Evolutionary conservation across 2,113 vertebrate genomes (phyloP), one percentile per base, ranked within the genome.

Genomic region (Talpa occidentalis): DNA sequence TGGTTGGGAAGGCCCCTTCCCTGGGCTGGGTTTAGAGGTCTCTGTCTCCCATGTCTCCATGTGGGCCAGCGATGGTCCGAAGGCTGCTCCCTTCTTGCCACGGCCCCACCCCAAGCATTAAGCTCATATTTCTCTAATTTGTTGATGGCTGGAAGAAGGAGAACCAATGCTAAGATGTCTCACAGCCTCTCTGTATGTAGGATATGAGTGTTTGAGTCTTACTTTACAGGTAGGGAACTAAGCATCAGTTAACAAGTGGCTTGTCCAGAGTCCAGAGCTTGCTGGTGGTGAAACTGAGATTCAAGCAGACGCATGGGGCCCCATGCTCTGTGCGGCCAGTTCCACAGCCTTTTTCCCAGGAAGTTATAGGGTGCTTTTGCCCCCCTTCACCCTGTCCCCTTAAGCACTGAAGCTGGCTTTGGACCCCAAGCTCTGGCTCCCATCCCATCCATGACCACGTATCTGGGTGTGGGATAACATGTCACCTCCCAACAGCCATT

Each of bases 151-250:
- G 0, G 16, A 14, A 49, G 17, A 81, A 70, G 4, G 52, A 85
- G 19, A 69, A 54, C 1, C 22, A 15, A 60, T 4, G 7, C 14
- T n/a, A 26, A 73, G 78, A 32, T 10, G 11, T 5, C 47, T 67
- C 15, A 0, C 3, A 42, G 15, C 30, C n/a, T 30, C 26, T 62
- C 77, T 11, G 3, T 19, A 59, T 11, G 32, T 3, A 11, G 26
- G 19, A 26, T 1, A 3, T 28, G 11, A 26, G 22, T 54, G 21
- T 59, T 26, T n/a, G n/a, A 14, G 35, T 69, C 42, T 62, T 80
- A 28, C 67, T 52, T 62, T 60, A 21, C 19, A 79, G 6, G 21
- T 3, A 17, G 47, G 49, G 49, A 52, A 52, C 49, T 52, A 52
- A 52, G 49, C 49, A 52, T n/a, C 49, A 5, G 28, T 10, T 47